Base-by-base conservation (phyloP, 2,113 vertebrate species). In the Marmota monax region DNA sequence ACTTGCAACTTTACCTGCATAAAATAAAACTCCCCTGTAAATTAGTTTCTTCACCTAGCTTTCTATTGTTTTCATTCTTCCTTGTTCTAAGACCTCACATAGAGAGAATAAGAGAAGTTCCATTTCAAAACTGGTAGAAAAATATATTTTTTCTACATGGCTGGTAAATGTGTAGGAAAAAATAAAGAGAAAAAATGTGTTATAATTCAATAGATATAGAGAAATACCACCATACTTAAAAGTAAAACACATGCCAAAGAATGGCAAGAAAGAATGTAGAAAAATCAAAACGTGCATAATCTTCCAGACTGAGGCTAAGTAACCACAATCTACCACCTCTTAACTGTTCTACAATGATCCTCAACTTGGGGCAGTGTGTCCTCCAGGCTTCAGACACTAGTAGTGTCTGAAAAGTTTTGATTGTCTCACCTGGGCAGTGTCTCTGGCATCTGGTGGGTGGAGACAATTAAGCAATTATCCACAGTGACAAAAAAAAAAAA, bases 11-110 rank as follows among this genome's bases (percentile, higher is more conserved):
- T 90, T 69, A 58, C 56, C 34, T 88, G 65, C 56, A 67, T 77
- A 90, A 95, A 90, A 61, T 85, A 39, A 23, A 94, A 94, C 23
- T 77, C 89, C 22, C 67, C 27, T n/a, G 39, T 58, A 58, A 86
- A n/a, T 90, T 82, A 73, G 17, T 10, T 97, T 73, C 27, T 84
- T 90, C 22, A 45, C 42, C 16, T 94, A 48, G 79, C 34, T 92
- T 97, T 85, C 79, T 90, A 73, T 87, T 90, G 27, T 58, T 27
- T 73, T 92, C 1, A n/a, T 84, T 72, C 32, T 86, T 63, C 34
- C 20, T 84, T 92, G 13, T 82, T 92, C 88, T 79, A 87, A 83
- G 74, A 63, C 56, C 48, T 67, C 53, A 56, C 51, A 69, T 61
- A 27, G 22, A 83, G 42, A 88, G 14, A 42, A 70, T 76, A 86